Evolutionary conservation across 2,888 invertebrate genomes (phyloP).

Genomic region (Zhuqinia jingwanae): DNA sequence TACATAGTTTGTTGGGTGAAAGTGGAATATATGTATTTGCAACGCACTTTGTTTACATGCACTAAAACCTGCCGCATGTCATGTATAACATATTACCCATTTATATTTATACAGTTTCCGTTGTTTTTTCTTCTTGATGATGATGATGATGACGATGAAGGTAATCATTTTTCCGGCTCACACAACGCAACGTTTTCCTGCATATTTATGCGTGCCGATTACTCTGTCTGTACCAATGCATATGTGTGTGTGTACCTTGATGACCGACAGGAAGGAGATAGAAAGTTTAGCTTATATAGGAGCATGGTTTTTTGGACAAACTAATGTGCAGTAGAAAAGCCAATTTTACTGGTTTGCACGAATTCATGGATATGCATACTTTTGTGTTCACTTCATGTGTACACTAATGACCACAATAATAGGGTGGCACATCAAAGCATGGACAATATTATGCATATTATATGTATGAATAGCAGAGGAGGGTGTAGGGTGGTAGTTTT

Average conservation of each 20-base stretch:
- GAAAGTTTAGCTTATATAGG: no score
- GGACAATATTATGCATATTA: no score
- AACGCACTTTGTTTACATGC: neutral
- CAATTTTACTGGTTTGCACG: neutral
- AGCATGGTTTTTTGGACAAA: conserved; percentile 15
- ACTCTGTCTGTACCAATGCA: neutral
- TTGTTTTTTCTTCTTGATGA: conserved; percentile 18
- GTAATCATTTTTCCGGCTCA: conserved; percentile 62
- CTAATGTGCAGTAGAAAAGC: neutral
- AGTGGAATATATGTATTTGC: neutral
- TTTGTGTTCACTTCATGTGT: conserved; percentile 9
- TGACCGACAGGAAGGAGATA: no score
- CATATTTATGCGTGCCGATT: conserved; percentile 53
- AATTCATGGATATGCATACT: neutral
- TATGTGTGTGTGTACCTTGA: no score
- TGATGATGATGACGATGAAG: conserved; percentile 37
- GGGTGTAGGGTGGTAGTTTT: neutral
- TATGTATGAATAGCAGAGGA: no score
- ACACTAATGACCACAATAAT: conserved; percentile 50
- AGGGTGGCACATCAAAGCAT: conserved; percentile 51
- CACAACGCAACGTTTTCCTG: conserved; percentile 38
- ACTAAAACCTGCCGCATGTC: conserved; percentile 10
- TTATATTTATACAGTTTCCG: no score
- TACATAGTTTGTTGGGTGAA: neutral
- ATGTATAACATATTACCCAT: no score